Percentiles rank a stretch among this genome's conserved stretches.
Conservation (phyloP, 1,140 invertebrate genomes). For the Conopomorpha cramerella region DNA sequence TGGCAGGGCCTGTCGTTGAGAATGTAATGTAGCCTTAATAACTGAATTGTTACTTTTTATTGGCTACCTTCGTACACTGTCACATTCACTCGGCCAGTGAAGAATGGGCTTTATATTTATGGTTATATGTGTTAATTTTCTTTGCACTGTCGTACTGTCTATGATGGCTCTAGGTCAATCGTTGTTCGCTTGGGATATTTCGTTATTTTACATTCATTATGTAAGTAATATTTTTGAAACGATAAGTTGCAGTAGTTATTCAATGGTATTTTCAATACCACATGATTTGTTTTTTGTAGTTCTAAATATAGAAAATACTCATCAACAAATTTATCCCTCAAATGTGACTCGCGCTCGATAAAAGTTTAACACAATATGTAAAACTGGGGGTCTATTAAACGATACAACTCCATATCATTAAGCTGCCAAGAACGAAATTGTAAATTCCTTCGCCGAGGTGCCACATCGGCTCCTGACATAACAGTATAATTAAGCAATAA, state of each 20-base stretch:
- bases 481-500: slow-evolving; percentile 60
- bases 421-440: too few relatives aligned
- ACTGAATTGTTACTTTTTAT: not conserved
- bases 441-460: slow-evolving; percentile 56
- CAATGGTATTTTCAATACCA: not conserved
- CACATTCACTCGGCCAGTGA: too few relatives aligned
- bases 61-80: not conserved
- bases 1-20: not conserved
- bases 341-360: not conserved
- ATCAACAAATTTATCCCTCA: not conserved
- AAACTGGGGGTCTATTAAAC: slow-evolving; percentile 10
- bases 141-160: too few relatives aligned
- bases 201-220: too few relatives aligned
- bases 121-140: too few relatives aligned
- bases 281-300: not conserved
- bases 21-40: not conserved
- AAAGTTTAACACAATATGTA: slow-evolving; percentile 19
- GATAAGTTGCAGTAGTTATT: not conserved
- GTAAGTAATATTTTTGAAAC: too few relatives aligned
- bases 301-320: not conserved
- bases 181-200: too few relatives aligned
- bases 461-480: slow-evolving; percentile 51
- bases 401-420: slow-evolving; percentile 26
- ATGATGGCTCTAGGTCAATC: too few relatives aligned
- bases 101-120: too few relatives aligned